These are phyloP conservation scores for Columbina picui DNA, from an alignment of 2,113 vertebrate species.

Conservation along the genomic window DNA sequence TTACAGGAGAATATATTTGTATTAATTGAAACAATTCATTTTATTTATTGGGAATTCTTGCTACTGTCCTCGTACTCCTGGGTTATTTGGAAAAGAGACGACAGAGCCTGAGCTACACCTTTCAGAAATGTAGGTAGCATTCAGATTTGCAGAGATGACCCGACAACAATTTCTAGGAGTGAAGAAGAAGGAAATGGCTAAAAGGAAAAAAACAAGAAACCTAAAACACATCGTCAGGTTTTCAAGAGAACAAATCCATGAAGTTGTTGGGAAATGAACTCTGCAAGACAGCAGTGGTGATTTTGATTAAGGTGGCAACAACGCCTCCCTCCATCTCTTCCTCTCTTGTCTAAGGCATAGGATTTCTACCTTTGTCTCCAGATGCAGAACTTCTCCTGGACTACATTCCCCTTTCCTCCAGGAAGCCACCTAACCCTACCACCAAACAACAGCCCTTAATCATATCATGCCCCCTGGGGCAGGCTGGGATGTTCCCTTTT, in stretches of 20 bases:
- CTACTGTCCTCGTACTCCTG: background rate
- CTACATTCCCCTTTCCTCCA: background rate
- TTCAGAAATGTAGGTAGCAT: background rate
- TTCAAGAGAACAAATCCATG: background rate
- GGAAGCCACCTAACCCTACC: background rate
- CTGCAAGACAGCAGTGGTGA: background rate
- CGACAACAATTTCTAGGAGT: background rate
- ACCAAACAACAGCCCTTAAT: background rate
- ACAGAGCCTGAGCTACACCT: background rate
- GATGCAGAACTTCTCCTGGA: background rate
- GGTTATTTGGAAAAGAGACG: background rate
- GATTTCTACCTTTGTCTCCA: background rate
- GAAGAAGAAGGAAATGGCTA: background rate
- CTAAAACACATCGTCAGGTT: background rate
- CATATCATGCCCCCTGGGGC: background rate
- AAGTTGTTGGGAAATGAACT: background rate
- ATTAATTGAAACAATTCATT: background rate
- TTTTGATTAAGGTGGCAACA: background rate
- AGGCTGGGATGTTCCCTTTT: background rate
- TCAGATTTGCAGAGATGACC: background rate
- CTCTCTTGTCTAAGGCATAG: background rate
- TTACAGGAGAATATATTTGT: background rate
- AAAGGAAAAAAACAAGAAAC: background rate
- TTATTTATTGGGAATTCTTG: background rate
- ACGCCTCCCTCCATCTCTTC: background rate